A percentile compares a stretch with the other conserved stretches of the same genome.
These are phyloP conservation scores for Drosophila pandora DNA, from an alignment of 1,140 invertebrate genomes.

Conservation along the genomic window DNA sequence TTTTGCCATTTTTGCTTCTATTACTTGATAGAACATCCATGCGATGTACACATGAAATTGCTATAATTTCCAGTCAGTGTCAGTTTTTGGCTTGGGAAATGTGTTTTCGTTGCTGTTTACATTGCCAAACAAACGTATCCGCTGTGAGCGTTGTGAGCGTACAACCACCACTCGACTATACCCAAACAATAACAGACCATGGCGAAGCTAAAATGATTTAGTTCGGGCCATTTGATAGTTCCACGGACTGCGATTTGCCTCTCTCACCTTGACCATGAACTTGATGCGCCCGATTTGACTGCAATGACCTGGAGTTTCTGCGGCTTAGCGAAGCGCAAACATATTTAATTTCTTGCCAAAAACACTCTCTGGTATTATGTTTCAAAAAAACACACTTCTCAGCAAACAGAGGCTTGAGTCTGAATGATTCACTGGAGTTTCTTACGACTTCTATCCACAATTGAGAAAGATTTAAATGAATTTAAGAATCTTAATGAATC, in stretches of 20 bases:
- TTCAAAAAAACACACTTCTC: constrained; percentile 2
- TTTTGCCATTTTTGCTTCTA: not conserved
- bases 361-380: constrained; percentile 18
- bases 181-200: constrained; percentile 27
- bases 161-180: constrained; percentile 21
- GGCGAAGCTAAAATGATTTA: constrained; percentile 50
- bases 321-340: constrained; percentile 32
- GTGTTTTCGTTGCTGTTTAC: constrained; percentile 49
- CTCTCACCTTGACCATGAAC: constrained; percentile 71
- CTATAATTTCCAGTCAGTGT: constrained; percentile 67
- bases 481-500: constrained; percentile 11
- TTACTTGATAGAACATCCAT: constrained; percentile 22
- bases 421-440: constrained; percentile 25
- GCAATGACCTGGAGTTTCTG: constrained; percentile 12
- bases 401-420: not conserved
- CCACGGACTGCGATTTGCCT: constrained; percentile 25
- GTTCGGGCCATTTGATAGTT: constrained; percentile 42
- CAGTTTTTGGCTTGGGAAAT: constrained; percentile 59
- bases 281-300: constrained; percentile 24
- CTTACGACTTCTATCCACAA: constrained; percentile 30
- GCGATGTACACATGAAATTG: constrained; percentile 52
- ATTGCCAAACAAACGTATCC: constrained; percentile 53
- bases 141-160: constrained; percentile 30
- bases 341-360: constrained; percentile 13
- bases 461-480: constrained; percentile 6